These are phyloP conservation scores for Aptenodytes forsteri DNA, from an alignment of 2,113 vertebrate genomes.

Conservation along the genomic window DNA sequence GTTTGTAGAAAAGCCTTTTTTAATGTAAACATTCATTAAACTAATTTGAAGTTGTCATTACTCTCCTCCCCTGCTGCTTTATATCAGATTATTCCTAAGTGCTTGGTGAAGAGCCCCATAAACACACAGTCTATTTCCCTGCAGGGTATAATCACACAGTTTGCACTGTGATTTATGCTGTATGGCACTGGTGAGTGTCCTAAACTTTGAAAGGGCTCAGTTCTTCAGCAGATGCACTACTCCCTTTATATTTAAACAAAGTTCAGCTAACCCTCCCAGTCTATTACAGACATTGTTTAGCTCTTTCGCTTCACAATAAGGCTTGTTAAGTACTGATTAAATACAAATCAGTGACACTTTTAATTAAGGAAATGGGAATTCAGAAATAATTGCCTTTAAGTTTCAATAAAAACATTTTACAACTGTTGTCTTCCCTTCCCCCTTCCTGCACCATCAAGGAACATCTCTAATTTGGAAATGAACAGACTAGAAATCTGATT, in stretches of 20 bases:
- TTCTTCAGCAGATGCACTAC: conserved; percentile 65
- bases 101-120: conserved; percentile 86
- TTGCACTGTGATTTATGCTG: conserved; percentile 83
- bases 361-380: conserved; percentile 63
- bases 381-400: conserved; percentile 9
- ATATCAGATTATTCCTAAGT: conserved; percentile 90
- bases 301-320: conserved; percentile 45
- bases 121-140: conserved; percentile 86
- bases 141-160: conserved; percentile 88
- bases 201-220: conserved; percentile 76
- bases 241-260: conserved; percentile 72
- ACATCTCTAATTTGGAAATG: not conserved
- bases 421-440: not conserved
- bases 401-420: conserved; percentile 3
- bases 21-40: conserved; percentile 91
- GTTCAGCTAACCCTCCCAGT: conserved; percentile 51
- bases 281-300: conserved; percentile 53
- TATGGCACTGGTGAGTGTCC: conserved; percentile 76
- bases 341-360: conserved; percentile 68
- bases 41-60: conserved; percentile 91
- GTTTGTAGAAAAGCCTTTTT: conserved; percentile 80
- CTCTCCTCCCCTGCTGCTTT: conserved; percentile 87
- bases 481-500: not conserved
- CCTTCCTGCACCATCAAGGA: not conserved
- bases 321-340: conserved; percentile 50